phyloP scores from a whole-genome alignment of 2,888 invertebrate species.

The Saturnia pavonia region DNA sequence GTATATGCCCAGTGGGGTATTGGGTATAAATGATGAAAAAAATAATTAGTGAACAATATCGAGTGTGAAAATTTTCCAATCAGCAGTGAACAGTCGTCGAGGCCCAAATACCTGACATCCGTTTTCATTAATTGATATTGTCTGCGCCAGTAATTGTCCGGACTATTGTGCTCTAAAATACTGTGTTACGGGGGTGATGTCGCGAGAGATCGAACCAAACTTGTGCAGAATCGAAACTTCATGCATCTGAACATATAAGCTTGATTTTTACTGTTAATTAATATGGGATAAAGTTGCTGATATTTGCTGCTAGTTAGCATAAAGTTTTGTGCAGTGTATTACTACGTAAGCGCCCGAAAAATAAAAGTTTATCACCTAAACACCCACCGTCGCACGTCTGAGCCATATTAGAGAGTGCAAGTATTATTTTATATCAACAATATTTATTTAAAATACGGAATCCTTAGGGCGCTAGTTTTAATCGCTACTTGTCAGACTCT shows the following conservation, averaged over 20 bases:
- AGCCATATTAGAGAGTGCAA: too few relatives aligned
- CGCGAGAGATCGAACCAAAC: neutral
- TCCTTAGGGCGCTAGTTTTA: too few relatives aligned
- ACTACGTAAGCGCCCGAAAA: too few relatives aligned
- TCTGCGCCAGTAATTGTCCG: slow-evolving; percentile 41
- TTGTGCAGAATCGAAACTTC: neutral
- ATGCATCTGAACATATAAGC: neutral
- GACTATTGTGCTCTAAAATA: slow-evolving; percentile 27
- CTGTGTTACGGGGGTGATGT: slow-evolving; percentile 16
- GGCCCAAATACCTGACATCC: slow-evolving; percentile 46
- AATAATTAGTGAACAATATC: slow-evolving; percentile 9
- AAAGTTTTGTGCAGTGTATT: too few relatives aligned
- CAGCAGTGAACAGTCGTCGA: slow-evolving; percentile 31
- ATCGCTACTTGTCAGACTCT: too few relatives aligned
- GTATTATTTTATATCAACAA: too few relatives aligned
- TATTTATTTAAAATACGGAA: too few relatives aligned
- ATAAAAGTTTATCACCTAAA: too few relatives aligned
- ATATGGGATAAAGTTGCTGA: too few relatives aligned
- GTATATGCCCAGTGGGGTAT: neutral
- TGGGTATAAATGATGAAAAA: neutral
- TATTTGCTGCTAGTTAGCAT: too few relatives aligned
- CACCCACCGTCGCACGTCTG: too few relatives aligned
- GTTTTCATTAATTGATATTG: slow-evolving; percentile 39
- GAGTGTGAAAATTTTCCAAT: slow-evolving; percentile 37
- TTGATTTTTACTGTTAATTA: neutral